These are phyloP conservation scores for Heliothis virescens DNA, from an alignment of 1,140 invertebrate species.

Conservation along the genomic window DNA sequence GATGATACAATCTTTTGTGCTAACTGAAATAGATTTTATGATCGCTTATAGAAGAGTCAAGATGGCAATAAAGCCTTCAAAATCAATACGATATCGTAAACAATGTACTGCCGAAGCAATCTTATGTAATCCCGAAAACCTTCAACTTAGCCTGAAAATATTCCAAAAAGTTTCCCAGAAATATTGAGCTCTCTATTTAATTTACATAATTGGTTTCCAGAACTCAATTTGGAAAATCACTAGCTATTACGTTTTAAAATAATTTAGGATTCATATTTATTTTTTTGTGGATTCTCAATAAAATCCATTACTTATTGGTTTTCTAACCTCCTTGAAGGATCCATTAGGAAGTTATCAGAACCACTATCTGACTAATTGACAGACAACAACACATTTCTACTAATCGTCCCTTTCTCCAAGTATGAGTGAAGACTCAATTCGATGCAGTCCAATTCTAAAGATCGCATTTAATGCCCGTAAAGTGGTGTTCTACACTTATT, in stretches of 20 bases:
- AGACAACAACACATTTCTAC: slow-evolving; percentile 6
- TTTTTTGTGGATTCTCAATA: too few relatives aligned
- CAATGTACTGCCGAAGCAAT: not conserved
- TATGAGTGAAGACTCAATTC: slow-evolving; percentile 55
- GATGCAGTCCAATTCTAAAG: slow-evolving; percentile 59
- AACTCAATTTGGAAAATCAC: too few relatives aligned
- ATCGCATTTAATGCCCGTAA: slow-evolving; percentile 57
- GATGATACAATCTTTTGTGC: not conserved
- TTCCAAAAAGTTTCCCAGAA: not conserved
- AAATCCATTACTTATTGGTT: not conserved
- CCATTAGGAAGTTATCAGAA: slow-evolving; percentile 4
- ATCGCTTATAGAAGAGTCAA: slow-evolving; percentile 33
- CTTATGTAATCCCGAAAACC: slow-evolving; percentile 3
- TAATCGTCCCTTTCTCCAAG: slow-evolving; percentile 55
- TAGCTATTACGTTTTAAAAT: too few relatives aligned
- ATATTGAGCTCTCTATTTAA: too few relatives aligned
- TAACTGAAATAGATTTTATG: slow-evolving; percentile 38
- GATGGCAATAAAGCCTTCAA: slow-evolving; percentile 15
- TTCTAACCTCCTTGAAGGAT: slow-evolving; percentile 2
- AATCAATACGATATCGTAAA: slow-evolving; percentile 21
- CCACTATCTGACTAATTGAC: not conserved
- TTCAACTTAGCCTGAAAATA: slow-evolving; percentile 4
- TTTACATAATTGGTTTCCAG: too few relatives aligned
- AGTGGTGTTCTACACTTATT: slow-evolving; percentile 56
- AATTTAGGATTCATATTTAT: too few relatives aligned